Base-by-base conservation (phyloP, 2,888 invertebrate species). In the Habrosyne pyritoides region DNA sequence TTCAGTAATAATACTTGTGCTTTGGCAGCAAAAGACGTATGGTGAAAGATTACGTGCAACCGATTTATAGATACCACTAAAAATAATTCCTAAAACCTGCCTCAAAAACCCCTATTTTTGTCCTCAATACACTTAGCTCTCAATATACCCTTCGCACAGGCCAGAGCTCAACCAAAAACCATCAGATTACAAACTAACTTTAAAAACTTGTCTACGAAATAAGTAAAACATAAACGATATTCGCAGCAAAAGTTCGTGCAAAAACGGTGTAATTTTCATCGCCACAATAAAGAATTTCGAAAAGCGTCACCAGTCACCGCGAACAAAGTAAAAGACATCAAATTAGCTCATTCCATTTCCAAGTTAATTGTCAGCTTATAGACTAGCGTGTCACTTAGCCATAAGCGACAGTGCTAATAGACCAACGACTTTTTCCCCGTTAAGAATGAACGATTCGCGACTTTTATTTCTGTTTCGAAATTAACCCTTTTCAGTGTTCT, bases 401-500 rank as follows among this genome's bases (percentile, higher is more conserved):
- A 8, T 42, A 64, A 68, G 59, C 67, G 74, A 73, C 70, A 67
- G 55, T 21, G 56, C n/a, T 55, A 64, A 63, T 70, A 62, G 63
- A 59, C 63, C 53, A 55, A 33, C 66, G 63, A 66, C 54, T 64
- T 65, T 70, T 57, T 57, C 60, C 12, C 61, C 61, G 60, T 54
- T 54, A 58, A 56, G 49, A 71, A 67, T 59, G 60, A 62, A 66
- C 66, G 63, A 59, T 53, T 47, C 46, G 55, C 60, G 59, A 71
- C 64, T 67, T 42, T 42, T 42, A 70, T 69, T 50, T 50, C 50
- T 54, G 49, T 42, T 26, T 24, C 28, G 28, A 26, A 60, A 65
- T 66, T 70, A 64, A 78, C 73, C 75, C 71, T 69, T 79, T 74
- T 60, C 68, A 59, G 66, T 63, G 68, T 66, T 59, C 66, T 76